Evolutionary conservation across 2,888 invertebrate genomes (phyloP).

Genomic region (Asteroscopus sphinx): DNA sequence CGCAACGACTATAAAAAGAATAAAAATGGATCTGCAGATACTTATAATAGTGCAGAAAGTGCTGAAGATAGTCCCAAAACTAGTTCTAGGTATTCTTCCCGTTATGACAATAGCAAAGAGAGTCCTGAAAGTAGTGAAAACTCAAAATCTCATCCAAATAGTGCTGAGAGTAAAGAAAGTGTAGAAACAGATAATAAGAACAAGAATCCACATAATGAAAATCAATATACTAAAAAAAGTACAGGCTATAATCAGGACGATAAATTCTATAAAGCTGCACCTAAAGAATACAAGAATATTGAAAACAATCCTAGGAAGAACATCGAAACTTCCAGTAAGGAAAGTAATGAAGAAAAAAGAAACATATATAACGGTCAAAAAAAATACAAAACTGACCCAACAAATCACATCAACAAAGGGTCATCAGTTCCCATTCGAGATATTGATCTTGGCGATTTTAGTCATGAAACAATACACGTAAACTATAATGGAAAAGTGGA

Average conservation of each 20-base stretch:
- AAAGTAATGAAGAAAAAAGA: slow-evolving; percentile 25
- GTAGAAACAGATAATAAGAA: slow-evolving; percentile 27
- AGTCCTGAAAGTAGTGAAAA: slow-evolving; percentile 35
- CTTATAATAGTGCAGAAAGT: slow-evolving; percentile 41
- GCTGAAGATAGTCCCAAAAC: slow-evolving; percentile 25
- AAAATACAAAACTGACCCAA: slow-evolving; percentile 18
- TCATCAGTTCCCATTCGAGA: slow-evolving; percentile 64
- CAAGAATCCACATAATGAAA: slow-evolving; percentile 30
- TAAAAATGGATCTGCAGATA: slow-evolving; percentile 12
- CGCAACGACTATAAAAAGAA: slow-evolving; percentile 26
- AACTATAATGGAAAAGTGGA: slow-evolving; percentile 70
- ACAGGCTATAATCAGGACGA: slow-evolving; percentile 35
- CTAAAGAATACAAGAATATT: slow-evolving; percentile 10
- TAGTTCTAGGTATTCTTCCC: slow-evolving; percentile 25
- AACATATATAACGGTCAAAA: slow-evolving; percentile 14
- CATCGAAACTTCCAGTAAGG: slow-evolving; percentile 31
- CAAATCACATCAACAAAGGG: slow-evolving; percentile 19
- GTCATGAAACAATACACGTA: slow-evolving; percentile 71
- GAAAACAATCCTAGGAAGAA: slow-evolving; percentile 17
- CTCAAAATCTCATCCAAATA: slow-evolving; percentile 23
- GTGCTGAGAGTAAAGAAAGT: slow-evolving; percentile 40
- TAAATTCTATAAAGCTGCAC: slow-evolving; percentile 16
- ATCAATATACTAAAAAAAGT: slow-evolving; percentile 50
- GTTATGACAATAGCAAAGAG: slow-evolving; percentile 23
- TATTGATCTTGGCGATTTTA: slow-evolving; percentile 72